Conservation (phyloP, 1,140 invertebrate species). For the Macrotrachela quadricornifera region DNA sequence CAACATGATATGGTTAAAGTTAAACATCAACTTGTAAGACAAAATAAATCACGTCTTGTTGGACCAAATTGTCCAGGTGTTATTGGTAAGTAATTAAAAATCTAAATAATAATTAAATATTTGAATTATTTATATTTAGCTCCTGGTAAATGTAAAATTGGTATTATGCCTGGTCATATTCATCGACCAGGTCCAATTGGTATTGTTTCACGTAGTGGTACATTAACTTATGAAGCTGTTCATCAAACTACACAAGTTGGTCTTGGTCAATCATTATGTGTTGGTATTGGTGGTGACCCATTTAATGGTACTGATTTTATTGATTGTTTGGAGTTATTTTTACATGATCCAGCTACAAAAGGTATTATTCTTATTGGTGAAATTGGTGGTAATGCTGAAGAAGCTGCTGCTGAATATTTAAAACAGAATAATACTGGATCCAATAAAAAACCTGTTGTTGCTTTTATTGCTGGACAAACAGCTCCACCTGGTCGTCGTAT, state of each 20-base stretch:
- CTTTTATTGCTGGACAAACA: slow-evolving; percentile 91
- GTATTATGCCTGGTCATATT: slow-evolving; percentile 97
- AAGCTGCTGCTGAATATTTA: slow-evolving; percentile 81
- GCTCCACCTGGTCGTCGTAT: slow-evolving; percentile 89
- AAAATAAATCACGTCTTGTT: slow-evolving; percentile 38
- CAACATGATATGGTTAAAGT: slow-evolving; percentile 97
- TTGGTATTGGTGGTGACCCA: slow-evolving; percentile 97
- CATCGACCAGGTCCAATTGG: slow-evolving; percentile 77
- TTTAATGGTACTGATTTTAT: slow-evolving; percentile 99
- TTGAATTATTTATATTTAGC: slow-evolving; percentile 26
- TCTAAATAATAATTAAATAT: too few species aligned
- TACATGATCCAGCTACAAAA: slow-evolving; percentile 70
- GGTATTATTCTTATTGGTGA: slow-evolving; percentile 93
- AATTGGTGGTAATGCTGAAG: slow-evolving; percentile 93
- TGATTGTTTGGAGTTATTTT: slow-evolving; percentile 88
- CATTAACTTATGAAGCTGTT: slow-evolving; percentile 91
- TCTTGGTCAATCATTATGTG: slow-evolving; percentile 83
- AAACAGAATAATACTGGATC: slow-evolving; percentile 67
- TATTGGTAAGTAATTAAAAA: slow-evolving; percentile 33
- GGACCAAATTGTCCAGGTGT: slow-evolving; percentile 98
- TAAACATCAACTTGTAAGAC: slow-evolving; percentile 58
- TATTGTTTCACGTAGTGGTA: slow-evolving; percentile 91
- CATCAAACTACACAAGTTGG: slow-evolving; percentile 77
- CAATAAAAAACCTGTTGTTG: slow-evolving; percentile 89
- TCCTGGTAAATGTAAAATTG: slow-evolving; percentile 78